Percentiles rank a stretch among this genome's conserved stretches.
phyloP scores from a whole-genome alignment of 2,113 vertebrate species.

The Ardeotis arabs region DNA sequence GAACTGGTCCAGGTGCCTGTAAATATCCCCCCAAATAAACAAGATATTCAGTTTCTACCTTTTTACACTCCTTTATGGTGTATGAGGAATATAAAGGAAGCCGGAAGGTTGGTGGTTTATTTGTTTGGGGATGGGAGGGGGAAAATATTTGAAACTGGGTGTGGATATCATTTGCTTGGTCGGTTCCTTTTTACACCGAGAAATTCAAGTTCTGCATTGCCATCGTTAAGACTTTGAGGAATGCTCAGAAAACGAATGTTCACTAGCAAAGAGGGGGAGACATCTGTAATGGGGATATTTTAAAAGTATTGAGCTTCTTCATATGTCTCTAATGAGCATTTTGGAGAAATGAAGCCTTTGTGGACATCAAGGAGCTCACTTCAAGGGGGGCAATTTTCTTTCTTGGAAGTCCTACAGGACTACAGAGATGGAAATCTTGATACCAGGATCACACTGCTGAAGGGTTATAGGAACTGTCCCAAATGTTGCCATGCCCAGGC shows the following conservation, averaged over 20 bases:
- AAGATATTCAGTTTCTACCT: not conserved
- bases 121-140: not conserved
- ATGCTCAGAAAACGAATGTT: not conserved
- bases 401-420: not conserved
- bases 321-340: not conserved
- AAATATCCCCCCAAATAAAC: not conserved
- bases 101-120: not conserved
- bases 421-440: not conserved
- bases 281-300: not conserved
- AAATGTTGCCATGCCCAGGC: not conserved
- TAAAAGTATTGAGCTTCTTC: not conserved
- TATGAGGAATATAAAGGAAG: not conserved
- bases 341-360: accelerated
- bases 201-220: not conserved
- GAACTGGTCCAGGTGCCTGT: not conserved
- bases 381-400: not conserved
- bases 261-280: not conserved
- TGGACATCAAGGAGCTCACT: not conserved
- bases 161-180: not conserved
- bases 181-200: not conserved
- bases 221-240: not conserved
- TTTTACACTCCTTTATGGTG: not conserved
- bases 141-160: not conserved
- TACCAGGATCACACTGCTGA: not conserved
- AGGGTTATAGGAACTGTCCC: not conserved